These are phyloP conservation scores for Cynopterus sphinx DNA, from an alignment of 2,797 vertebrate species.

Conservation along the genomic window DNA sequence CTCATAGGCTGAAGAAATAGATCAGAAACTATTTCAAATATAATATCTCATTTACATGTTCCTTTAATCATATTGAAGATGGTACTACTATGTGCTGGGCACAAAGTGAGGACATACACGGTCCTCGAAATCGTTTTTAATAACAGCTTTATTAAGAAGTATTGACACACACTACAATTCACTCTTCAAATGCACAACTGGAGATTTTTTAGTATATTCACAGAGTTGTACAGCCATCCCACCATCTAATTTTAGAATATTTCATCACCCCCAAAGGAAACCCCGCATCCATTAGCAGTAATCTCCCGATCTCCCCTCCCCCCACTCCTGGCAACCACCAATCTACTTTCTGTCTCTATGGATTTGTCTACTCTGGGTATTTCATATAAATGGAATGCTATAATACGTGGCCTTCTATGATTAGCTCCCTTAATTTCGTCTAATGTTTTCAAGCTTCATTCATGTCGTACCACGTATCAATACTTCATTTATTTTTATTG, in stretches of 20 bases:
- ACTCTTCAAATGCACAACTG: not conserved
- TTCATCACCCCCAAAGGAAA: not conserved
- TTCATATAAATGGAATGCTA: not conserved
- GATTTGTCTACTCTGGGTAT: not conserved
- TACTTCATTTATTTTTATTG: not conserved
- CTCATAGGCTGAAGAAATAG: not conserved
- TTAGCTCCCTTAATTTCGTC: not conserved
- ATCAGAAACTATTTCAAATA: not conserved
- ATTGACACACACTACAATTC: not conserved
- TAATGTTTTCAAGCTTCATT: not conserved
- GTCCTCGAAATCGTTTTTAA: constrained; percentile 22
- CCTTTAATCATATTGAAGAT: not conserved
- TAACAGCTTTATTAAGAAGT: constrained; percentile 15
- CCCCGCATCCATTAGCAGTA: not conserved
- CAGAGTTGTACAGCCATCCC: not conserved
- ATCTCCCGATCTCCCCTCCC: not conserved
- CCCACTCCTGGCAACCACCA: not conserved
- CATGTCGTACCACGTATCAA: not conserved
- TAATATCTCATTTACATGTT: not conserved
- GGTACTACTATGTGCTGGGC: not conserved
- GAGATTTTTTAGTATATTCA: not conserved
- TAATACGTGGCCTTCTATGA: not conserved
- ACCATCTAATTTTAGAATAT: constrained; percentile 30
- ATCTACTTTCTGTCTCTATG: not conserved
- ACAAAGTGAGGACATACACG: constrained; percentile 36